Percentiles rank a stretch among this genome's conserved stretches.
These are phyloP conservation scores for Heliconius congener DNA, from an alignment of 1,140 invertebrate genomes.

Conservation along the genomic window DNA sequence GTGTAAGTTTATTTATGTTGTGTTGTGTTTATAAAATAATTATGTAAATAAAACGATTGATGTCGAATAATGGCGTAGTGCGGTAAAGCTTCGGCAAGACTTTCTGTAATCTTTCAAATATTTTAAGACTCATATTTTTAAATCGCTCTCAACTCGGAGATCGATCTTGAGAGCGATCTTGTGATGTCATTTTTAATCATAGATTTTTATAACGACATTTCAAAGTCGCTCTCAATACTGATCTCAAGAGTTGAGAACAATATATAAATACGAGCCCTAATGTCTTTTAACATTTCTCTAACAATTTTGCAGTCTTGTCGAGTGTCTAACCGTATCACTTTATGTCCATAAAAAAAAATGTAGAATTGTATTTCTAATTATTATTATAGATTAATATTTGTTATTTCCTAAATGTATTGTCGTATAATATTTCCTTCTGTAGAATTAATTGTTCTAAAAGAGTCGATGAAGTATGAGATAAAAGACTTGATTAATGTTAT, in stretches of 20 bases:
- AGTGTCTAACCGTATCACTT: slow-evolving; percentile 27
- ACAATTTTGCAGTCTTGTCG: neutral
- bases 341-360: slow-evolving; percentile 37
- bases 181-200: too few species aligned
- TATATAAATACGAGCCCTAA: neutral
- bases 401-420: slow-evolving; percentile 18
- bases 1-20: neutral
- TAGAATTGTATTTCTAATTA: slow-evolving; percentile 11
- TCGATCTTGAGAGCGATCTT: too few species aligned
- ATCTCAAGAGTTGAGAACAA: too few species aligned
- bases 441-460: slow-evolving; percentile 19
- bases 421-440: slow-evolving; percentile 22
- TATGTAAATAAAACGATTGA: slow-evolving; percentile 27
- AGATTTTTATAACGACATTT: too few species aligned
- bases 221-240: too few species aligned
- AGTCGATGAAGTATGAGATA: slow-evolving; percentile 53
- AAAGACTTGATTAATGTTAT: slow-evolving; percentile 66
- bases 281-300: neutral
- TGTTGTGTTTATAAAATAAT: neutral
- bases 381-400: neutral
- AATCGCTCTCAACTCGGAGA: too few species aligned
- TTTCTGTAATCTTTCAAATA: neutral
- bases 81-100: slow-evolving; percentile 25
- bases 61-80: slow-evolving; percentile 7
- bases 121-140: neutral